Conservation (phyloP, 2,797 vertebrate genomes). For the Dermochelys coriacea region DNA sequence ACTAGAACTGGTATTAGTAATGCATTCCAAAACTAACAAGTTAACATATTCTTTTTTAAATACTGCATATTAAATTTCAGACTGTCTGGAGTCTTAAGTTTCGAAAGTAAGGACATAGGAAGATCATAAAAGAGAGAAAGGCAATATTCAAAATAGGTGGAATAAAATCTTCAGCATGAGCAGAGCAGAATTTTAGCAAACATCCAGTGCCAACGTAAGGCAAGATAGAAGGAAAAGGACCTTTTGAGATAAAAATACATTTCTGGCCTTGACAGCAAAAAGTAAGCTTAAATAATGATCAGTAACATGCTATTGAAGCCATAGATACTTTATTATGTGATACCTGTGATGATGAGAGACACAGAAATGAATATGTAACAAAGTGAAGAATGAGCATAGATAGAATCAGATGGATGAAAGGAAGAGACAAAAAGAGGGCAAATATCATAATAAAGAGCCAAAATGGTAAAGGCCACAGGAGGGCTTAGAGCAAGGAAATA, state of each 20-base stretch:
- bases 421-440: neutral
- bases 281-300: constrained; percentile 6
- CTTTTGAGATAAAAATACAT: neutral
- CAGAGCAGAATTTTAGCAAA: constrained; percentile 7
- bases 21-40: constrained; percentile 9
- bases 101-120: neutral
- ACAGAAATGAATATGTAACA: constrained; percentile 1
- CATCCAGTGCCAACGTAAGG: neutral
- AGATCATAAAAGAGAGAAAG: neutral
- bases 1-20: neutral
- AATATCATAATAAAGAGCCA: neutral
- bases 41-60: neutral
- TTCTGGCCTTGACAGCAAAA: neutral
- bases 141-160: neutral
- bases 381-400: neutral
- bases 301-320: neutral
- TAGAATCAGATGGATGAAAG: neutral
- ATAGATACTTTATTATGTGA: too few relatives aligned
- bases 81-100: neutral
- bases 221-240: constrained; percentile 12
- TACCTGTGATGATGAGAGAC: neutral
- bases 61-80: neutral
- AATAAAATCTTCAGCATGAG: neutral
- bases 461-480: constrained; percentile 41
- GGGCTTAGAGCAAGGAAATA: constrained; percentile 28